Evolutionary conservation across 2,888 invertebrate genomes (phyloP), one percentile per base, ranked within the genome.

Genomic region (Brachyopa scutellaris): DNA sequence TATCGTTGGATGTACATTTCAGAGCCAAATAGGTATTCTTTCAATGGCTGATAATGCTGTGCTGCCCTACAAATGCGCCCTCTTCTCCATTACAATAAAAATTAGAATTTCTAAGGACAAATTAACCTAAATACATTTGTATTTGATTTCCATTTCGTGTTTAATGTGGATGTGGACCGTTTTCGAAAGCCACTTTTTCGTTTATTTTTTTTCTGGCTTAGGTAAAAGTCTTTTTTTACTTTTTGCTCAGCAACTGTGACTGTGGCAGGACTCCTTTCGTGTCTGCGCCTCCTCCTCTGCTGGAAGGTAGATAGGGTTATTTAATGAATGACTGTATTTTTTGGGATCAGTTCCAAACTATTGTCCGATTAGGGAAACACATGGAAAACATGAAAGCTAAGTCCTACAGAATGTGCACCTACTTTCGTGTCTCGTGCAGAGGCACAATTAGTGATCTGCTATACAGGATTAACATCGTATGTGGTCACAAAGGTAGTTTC

Each of bases 291-390:
- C n/a, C n/a, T n/a, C n/a, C 9, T 7, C 4, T 29, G n/a, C 1
- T 11, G 36, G 13, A 36, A 36, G 36, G 36, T 36, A 11, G 8
- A 40, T 15, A 38, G 19, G 8, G 29, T 69, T 59, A 57, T 59
- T 69, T 69, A 69, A 69, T 69, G 47, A 59, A 47, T 57, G 57
- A 69, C n/a, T 33, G 11, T 19, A 2, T 5, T 62, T 62, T 72
- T 42, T 61, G 49, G 62, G 62, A 62, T 72, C 23, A 62, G 38
- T 13, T 62, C 19, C 5, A 53, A 45, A 53, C 61, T 42, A 23
- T 61, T 72, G 62, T 53, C 11, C 17, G 45, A 62, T 62, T 53
- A 29, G 21, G 11, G 8, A 9, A 40, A 21, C 26, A 64, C 51
- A 26, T 29, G 51, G 13, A 51, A 6, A 51, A 31, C 42, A 42